These are phyloP conservation scores for Hirtodrosophila confusa DNA, from an alignment of 2,888 invertebrate species.

Conservation along the genomic window DNA sequence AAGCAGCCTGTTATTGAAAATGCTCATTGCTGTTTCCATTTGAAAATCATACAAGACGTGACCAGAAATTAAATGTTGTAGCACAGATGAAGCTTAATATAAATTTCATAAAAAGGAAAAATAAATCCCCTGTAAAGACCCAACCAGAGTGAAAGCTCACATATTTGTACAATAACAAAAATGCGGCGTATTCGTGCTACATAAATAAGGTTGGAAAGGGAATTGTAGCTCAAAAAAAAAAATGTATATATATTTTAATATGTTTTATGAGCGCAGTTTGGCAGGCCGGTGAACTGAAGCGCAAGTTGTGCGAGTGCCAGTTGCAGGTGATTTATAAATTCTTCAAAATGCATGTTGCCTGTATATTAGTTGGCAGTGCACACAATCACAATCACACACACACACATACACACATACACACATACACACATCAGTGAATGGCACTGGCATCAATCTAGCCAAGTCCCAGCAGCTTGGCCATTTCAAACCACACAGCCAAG, in stretches of 20 bases:
- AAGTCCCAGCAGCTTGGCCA: conserved; percentile 16
- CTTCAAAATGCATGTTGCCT: conserved; percentile 56
- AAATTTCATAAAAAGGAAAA: conserved; percentile 69
- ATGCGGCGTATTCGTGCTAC: conserved; percentile 15
- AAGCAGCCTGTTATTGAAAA: conserved; percentile 55
- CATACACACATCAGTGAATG: not conserved
- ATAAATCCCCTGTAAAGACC: conserved; percentile 64
- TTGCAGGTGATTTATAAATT: conserved; percentile 66
- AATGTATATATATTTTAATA: conserved; percentile 54
- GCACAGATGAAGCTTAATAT: conserved; percentile 55
- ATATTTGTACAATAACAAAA: conserved; percentile 10
- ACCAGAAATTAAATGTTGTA: conserved; percentile 72
- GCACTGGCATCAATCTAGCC: conserved; percentile 10
- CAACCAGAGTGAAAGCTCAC: conserved; percentile 32
- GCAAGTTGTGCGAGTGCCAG: conserved; percentile 25
- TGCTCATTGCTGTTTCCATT: conserved; percentile 55
- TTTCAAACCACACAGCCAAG: conserved; percentile 7
- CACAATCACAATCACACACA: too few species aligned
- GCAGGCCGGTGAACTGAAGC: conserved; percentile 33
- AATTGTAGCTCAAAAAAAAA: conserved; percentile 19
- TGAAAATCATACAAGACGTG: conserved; percentile 71
- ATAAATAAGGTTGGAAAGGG: not conserved
- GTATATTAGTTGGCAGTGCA: conserved; percentile 29
- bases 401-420: too few species aligned
- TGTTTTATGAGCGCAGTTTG: conserved; percentile 50